A percentile compares a stretch with the other conserved stretches of the same genome.
These are phyloP conservation scores for Peucedramus taeniatus DNA, from an alignment of 2,113 vertebrate species.

Conservation along the genomic window DNA sequence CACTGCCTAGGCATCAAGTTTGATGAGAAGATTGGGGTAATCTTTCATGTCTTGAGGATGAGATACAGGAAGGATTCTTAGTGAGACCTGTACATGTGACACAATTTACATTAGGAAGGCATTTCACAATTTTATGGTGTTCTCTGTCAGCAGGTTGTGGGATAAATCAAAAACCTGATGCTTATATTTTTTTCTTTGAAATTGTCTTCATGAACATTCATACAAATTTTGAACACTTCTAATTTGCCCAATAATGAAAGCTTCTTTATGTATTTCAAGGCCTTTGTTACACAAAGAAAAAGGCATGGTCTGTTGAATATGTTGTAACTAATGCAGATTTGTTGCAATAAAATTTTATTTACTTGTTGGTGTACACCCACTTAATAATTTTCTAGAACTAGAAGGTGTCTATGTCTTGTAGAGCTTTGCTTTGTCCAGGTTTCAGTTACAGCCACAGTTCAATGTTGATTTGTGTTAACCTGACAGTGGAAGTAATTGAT, in stretches of 20 bases:
- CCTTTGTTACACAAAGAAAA: neutral
- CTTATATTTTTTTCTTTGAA: neutral
- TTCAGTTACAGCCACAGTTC: neutral
- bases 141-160: neutral
- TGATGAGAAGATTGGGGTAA: slow-evolving; percentile 6
- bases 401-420: neutral
- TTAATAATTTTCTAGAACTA: neutral
- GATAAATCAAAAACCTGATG: neutral
- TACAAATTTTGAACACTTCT: neutral
- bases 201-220: neutral
- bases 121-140: neutral
- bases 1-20: neutral
- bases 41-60: neutral
- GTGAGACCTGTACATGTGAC: neutral
- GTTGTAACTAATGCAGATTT: neutral
- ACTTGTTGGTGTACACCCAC: neutral
- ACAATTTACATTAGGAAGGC: neutral
- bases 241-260: neutral
- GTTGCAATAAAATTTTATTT: neutral
- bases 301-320: neutral
- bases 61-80: neutral
- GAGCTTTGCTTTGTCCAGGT: neutral
- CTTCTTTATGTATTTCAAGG: neutral
- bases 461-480: neutral
- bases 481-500: neutral